phyloP scores from a whole-genome alignment of 2,113 vertebrate genomes.

The Elachura formosa region DNA sequence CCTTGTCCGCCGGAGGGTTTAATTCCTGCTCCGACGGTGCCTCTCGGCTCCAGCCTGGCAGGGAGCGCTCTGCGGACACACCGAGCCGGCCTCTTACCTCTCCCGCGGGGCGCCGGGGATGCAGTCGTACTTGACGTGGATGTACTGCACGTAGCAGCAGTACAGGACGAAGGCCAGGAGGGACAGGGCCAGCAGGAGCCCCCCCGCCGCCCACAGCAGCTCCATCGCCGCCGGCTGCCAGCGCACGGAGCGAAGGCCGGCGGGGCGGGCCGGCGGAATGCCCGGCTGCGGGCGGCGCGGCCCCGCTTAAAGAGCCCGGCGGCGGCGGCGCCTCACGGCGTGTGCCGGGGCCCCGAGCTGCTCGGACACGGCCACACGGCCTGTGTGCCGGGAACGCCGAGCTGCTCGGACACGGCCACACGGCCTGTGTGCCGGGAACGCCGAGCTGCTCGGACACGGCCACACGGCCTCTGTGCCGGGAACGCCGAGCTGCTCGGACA shows the following conservation, averaged over 20 bases:
- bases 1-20: neutral
- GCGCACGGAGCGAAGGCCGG: neutral
- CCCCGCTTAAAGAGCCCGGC: neutral
- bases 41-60: neutral
- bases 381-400: too few species aligned
- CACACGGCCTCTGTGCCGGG: too few species aligned
- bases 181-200: neutral
- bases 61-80: neutral
- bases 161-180: conserved; percentile 54
- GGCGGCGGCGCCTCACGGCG: too few species aligned
- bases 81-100: conserved; percentile 56
- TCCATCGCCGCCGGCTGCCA: neutral
- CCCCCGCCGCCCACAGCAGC: neutral
- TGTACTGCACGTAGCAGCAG: conserved; percentile 69
- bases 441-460: too few species aligned
- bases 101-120: conserved; percentile 77
- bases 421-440: too few species aligned
- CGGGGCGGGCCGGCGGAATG: fast-evolving
- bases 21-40: fast-evolving
- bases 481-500: too few species aligned
- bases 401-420: too few species aligned
- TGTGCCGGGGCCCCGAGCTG: too few species aligned
- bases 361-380: too few species aligned
- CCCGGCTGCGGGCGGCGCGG: neutral
- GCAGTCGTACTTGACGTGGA: conserved; percentile 75